Conservation (phyloP, 1,140 invertebrate species). For the Spodoptera frugiperda region DNA sequence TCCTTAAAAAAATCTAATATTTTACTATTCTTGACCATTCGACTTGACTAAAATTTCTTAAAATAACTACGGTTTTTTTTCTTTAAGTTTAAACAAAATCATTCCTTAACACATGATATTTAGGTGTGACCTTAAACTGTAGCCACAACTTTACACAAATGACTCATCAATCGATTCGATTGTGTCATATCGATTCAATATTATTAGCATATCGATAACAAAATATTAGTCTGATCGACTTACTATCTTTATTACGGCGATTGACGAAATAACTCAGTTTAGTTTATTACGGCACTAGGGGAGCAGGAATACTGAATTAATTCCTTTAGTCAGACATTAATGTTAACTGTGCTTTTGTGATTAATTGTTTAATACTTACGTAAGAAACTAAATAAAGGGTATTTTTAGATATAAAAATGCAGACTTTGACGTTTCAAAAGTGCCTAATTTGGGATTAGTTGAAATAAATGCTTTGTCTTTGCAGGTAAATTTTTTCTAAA, state of each 20-base stretch:
- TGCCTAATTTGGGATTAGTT: too few species aligned
- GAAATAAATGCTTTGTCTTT: too few species aligned
- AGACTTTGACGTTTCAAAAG: too few species aligned
- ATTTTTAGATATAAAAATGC: too few species aligned
- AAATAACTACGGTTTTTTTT: too few species aligned
- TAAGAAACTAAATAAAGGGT: not conserved
- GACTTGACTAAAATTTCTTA: too few species aligned
- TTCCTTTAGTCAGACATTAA: not conserved
- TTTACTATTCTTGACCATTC: too few species aligned
- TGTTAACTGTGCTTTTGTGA: not conserved
- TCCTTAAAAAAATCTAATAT: too few species aligned
- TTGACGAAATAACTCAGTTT: constrained; percentile 43
- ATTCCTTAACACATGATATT: too few species aligned
- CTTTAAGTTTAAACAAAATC: too few species aligned
- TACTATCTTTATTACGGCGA: constrained; percentile 33
- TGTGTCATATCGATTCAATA: not conserved
- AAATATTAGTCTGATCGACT: constrained; percentile 16
- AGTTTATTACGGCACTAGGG: constrained; percentile 6
- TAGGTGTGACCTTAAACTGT: too few species aligned
- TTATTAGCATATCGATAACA: constrained; percentile 35
- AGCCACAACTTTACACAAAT: not conserved
- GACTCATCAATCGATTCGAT: constrained; percentile 3
- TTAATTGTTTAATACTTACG: not conserved
- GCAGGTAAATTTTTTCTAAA: too few species aligned
- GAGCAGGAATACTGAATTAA: constrained; percentile 6